Evolutionary conservation across 1,140 invertebrate genomes (phyloP).

Genomic region (Leptopilina boulardi): DNA sequence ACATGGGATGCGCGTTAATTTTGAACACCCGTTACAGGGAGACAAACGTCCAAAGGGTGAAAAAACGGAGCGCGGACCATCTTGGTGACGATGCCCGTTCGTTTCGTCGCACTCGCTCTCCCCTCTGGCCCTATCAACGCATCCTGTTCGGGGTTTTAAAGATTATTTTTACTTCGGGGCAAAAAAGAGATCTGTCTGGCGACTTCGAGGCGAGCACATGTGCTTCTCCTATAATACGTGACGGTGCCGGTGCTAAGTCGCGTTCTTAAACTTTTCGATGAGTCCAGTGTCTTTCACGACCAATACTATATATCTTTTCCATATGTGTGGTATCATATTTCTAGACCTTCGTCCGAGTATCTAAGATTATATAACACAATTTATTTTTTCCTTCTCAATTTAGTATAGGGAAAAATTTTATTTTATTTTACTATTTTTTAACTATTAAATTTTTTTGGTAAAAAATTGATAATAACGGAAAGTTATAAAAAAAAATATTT

Average conservation of each 20-base stretch:
- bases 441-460: no score
- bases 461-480: no score
- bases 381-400: no score
- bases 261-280: conserved; percentile 49
- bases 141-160: conserved; percentile 76
- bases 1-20: conserved; percentile 67
- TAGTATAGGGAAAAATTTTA: no score
- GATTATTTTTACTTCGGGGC: conserved; percentile 76
- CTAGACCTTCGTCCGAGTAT: background rate
- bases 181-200: conserved; percentile 76
- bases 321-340: background rate
- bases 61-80: conserved; percentile 68
- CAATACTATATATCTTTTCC: conserved; percentile 23
- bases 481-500: no score
- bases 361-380: background rate
- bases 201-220: conserved; percentile 68
- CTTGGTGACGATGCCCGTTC: conserved; percentile 70
- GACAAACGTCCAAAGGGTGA: conserved; percentile 73
- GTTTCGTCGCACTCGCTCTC: conserved; percentile 45
- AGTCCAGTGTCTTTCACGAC: conserved; percentile 59
- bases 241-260: conserved; percentile 39
- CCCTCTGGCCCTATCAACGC: conserved; percentile 60
- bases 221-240: conserved; percentile 56
- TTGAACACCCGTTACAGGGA: conserved; percentile 71
- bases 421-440: background rate